Percentiles rank a stretch among this genome's conserved stretches.
phyloP scores from a whole-genome alignment of 2,888 invertebrate species.

The Hemicrepidius hirtus region DNA sequence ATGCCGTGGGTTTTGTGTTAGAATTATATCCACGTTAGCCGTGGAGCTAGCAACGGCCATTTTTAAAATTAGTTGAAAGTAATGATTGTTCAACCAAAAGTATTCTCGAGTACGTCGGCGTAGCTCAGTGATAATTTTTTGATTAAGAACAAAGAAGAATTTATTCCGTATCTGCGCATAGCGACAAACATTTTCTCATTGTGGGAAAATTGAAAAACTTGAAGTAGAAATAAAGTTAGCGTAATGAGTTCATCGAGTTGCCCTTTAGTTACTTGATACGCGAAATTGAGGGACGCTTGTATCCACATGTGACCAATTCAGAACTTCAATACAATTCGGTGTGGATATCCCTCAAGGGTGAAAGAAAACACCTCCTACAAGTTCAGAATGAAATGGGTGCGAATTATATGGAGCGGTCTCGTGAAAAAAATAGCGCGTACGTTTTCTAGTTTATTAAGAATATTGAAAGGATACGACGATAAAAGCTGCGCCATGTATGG shows the following conservation, averaged over 20 bases:
- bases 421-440: constrained; percentile 26
- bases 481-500: constrained; percentile 25
- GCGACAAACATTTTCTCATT: not conserved
- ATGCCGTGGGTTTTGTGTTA: too few species aligned
- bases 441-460: constrained; percentile 33
- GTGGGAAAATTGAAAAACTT: constrained; percentile 11
- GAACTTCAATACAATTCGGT: constrained; percentile 44
- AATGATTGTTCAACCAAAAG: too few species aligned
- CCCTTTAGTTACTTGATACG: constrained; percentile 26
- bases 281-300: constrained; percentile 31
- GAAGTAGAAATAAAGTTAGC: not conserved
- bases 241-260: constrained; percentile 37
- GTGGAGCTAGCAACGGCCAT: too few species aligned
- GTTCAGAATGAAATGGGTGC: constrained; percentile 35
- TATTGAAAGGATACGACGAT: constrained; percentile 22
- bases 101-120: too few species aligned
- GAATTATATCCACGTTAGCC: too few species aligned
- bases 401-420: constrained; percentile 13
- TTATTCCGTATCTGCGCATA: not conserved
- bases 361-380: constrained; percentile 42
- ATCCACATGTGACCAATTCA: constrained; percentile 47
- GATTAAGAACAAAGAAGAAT: too few species aligned
- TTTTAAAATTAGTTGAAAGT: too few species aligned
- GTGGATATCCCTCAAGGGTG: constrained; percentile 44
- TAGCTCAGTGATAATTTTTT: too few species aligned